phyloP scores from a whole-genome alignment of 2,113 vertebrate species.

The Silurus meridionalis region DNA sequence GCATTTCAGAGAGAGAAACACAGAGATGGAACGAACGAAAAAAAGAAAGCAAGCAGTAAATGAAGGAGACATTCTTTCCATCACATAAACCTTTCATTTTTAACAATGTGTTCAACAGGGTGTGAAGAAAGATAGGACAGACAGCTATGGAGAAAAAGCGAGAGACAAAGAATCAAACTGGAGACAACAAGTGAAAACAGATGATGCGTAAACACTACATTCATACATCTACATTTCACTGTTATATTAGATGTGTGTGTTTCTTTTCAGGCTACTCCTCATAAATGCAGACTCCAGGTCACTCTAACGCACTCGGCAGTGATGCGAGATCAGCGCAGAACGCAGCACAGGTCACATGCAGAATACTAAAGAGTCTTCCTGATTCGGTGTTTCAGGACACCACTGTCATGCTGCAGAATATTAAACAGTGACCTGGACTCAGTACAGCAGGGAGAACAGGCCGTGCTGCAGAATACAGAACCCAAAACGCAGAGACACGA shows the following conservation, averaged over 20 bases:
- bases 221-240: neutral
- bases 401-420: neutral
- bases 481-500: neutral
- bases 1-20: neutral
- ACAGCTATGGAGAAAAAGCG: neutral
- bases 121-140: neutral
- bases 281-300: slow-evolving; percentile 38
- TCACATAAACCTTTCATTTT: neutral
- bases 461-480: slow-evolving; percentile 24
- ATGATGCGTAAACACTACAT: neutral
- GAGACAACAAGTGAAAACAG: neutral
- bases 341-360: neutral
- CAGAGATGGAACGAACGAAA: neutral
- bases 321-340: slow-evolving; percentile 6
- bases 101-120: no score
- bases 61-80: neutral
- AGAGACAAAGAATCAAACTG: neutral
- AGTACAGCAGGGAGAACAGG: neutral
- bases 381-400: slow-evolving; percentile 10
- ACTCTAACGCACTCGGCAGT: slow-evolving; percentile 11
- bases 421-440: slow-evolving; percentile 31
- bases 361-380: slow-evolving; percentile 29
- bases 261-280: slow-evolving; percentile 33
- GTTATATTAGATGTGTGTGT: neutral
- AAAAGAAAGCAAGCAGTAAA: neutral